A percentile compares a stretch with the other conserved stretches of the same genome.
phyloP scores from a whole-genome alignment of 2,888 invertebrate genomes.

The Suillia variegata region DNA sequence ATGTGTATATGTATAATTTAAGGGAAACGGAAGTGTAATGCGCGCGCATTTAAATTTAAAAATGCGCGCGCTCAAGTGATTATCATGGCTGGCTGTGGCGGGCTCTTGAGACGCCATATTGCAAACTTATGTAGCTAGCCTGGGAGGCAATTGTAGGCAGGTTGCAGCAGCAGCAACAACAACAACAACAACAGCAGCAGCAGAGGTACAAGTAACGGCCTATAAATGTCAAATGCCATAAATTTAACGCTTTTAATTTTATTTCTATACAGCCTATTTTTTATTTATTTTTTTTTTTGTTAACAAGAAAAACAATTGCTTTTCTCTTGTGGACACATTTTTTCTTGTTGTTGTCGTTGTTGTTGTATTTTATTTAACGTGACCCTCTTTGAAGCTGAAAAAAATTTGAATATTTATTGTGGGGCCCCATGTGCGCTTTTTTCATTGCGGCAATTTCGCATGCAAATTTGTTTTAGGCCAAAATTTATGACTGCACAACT shows the following conservation, averaged over 20 bases:
- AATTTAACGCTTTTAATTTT: conserved; percentile 48
- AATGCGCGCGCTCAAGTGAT: conserved; percentile 42
- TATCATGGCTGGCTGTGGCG: not conserved
- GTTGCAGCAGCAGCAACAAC: too few species aligned
- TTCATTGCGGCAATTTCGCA: conserved; percentile 33
- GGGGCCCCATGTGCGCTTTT: not conserved
- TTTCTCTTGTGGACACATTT: too few species aligned
- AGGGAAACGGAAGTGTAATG: conserved; percentile 40
- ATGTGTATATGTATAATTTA: conserved; percentile 1
- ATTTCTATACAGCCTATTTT: conserved; percentile 10
- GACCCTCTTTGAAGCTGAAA: not conserved
- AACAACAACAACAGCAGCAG: too few species aligned
- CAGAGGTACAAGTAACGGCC: conserved; percentile 32
- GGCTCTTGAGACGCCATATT: conserved; percentile 35
- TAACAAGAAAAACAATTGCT: too few species aligned
- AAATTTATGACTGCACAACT: conserved; percentile 19
- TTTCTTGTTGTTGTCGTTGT: too few species aligned
- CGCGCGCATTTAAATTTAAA: conserved; percentile 38
- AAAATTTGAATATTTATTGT: conserved; percentile 46
- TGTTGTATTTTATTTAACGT: too few species aligned
- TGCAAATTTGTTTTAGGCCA: conserved; percentile 37
- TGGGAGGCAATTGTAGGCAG: too few species aligned
- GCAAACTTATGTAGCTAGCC: too few species aligned
- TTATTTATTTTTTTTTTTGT: not conserved
- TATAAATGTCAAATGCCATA: conserved; percentile 28